Evolutionary conservation across 2,888 invertebrate genomes (phyloP), one percentile per base, ranked within the genome.

Genomic region (Lumbricus terrestris): DNA sequence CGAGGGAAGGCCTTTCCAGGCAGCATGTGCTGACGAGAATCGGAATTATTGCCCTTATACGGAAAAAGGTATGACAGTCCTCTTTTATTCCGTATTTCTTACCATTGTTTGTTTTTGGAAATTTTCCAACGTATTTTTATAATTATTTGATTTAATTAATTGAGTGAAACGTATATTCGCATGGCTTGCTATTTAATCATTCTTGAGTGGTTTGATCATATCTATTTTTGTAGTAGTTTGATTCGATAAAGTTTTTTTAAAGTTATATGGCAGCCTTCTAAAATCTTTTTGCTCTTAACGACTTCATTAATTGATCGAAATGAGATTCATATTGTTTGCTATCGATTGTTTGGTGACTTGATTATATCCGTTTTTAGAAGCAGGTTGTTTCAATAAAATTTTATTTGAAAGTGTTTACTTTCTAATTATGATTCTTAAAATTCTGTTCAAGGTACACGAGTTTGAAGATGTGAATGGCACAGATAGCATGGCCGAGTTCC

Each of bases 21-120:
- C 98, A 99, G 94, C 98, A 99, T 95, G 98, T 99, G 69, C 96
- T 99, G 54, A 98, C 98, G 0, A 96, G 99, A 92, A 98, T 99
- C 92, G 99, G 99, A 20, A 98, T 99, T 0, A 98, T 99, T 98
- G 98, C 98, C 29, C 95, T 99, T 47, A 98, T 99, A 90, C 96
- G 98, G 90, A 99, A 98, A 95, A 99, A 99, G 96, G 96, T 96
- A 40, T n/a, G n/a, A 40, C 69, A n/a, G 6, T 69, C 29, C 11
- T n/a, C 29, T n/a, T n/a, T n/a, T 69, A 6, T 4, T 54, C 54
- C 6, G 11, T 47, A 40, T 47, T 47, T 69, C n/a, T 69, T 69
- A n/a, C n/a, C n/a, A n/a, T n/a, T n/a, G n/a, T n/a, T n/a, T n/a
- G n/a, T n/a, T n/a, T n/a, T n/a, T n/a, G n/a, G n/a, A n/a, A n/a